phyloP scores from a whole-genome alignment of 2,888 invertebrate species.

The Leucoma salicis region DNA sequence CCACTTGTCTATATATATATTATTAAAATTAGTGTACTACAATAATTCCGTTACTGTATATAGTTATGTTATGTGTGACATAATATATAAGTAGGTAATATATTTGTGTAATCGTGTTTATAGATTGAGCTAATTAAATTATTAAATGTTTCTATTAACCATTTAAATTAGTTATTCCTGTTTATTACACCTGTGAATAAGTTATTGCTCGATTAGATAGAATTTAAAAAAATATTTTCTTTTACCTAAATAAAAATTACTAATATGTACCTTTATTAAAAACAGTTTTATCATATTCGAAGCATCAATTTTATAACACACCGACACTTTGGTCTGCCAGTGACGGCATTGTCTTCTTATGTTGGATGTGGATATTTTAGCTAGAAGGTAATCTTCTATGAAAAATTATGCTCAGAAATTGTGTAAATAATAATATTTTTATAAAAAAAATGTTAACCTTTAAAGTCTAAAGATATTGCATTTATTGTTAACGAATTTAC shows the following conservation, averaged over 20 bases:
- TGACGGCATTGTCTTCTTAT: no score
- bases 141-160: background rate
- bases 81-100: background rate
- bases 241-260: background rate
- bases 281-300: no score
- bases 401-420: slow-evolving; percentile 56
- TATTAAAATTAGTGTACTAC: no score
- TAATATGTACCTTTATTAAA: no score
- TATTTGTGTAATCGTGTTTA: background rate
- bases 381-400: no score
- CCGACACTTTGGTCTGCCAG: no score
- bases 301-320: no score
- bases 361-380: no score
- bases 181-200: background rate
- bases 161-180: background rate
- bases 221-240: background rate
- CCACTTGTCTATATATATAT: slow-evolving; percentile 4
- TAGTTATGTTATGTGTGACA: no score
- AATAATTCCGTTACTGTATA: no score
- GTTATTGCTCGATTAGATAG: background rate
- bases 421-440: slow-evolving; percentile 54
- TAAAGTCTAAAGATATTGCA: slow-evolving; percentile 55
- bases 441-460: slow-evolving; percentile 42
- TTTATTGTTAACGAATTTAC: slow-evolving; percentile 80
- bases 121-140: background rate